These are phyloP conservation scores for Lanius ludovicianus DNA, from an alignment of 2,113 vertebrate genomes.

Conservation along the genomic window DNA sequence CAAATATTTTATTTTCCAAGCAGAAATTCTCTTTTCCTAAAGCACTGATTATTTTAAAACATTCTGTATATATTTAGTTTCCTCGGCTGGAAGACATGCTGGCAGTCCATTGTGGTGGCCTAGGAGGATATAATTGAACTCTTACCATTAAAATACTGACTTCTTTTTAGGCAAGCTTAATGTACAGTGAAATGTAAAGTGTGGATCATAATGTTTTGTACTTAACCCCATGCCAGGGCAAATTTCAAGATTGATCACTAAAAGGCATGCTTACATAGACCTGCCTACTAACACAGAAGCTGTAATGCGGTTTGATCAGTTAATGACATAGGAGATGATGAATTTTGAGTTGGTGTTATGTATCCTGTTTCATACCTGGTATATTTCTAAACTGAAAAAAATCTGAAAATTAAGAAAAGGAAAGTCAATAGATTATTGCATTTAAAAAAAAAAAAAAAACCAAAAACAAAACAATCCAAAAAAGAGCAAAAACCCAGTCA, in stretches of 20 bases:
- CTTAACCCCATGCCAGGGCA: not conserved
- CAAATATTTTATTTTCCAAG: not conserved
- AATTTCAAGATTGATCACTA: not conserved
- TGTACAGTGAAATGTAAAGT: not conserved
- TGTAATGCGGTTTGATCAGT: not conserved
- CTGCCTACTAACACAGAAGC: not conserved
- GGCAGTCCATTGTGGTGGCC: not conserved
- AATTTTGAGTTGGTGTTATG: not conserved
- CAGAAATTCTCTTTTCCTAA: not conserved
- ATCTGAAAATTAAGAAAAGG: not conserved
- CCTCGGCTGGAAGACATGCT: not conserved
- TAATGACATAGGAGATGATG: not conserved
- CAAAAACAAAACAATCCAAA: too few relatives aligned
- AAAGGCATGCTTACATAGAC: not conserved
- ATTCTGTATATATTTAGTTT: not conserved
- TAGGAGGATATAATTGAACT: not conserved
- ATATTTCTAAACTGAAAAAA: not conserved
- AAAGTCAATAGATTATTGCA: not conserved
- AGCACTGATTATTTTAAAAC: not conserved
- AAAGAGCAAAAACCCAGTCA: rapidly evolving
- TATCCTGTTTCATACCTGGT: not conserved
- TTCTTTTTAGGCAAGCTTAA: not conserved
- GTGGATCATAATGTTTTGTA: not conserved
- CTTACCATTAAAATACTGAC: not conserved
- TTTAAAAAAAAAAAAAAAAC: not conserved